Evolutionary conservation across 64 coral and sea anemone genomes (phyloP).

Genomic region (Pocillopora verrucosa): DNA sequence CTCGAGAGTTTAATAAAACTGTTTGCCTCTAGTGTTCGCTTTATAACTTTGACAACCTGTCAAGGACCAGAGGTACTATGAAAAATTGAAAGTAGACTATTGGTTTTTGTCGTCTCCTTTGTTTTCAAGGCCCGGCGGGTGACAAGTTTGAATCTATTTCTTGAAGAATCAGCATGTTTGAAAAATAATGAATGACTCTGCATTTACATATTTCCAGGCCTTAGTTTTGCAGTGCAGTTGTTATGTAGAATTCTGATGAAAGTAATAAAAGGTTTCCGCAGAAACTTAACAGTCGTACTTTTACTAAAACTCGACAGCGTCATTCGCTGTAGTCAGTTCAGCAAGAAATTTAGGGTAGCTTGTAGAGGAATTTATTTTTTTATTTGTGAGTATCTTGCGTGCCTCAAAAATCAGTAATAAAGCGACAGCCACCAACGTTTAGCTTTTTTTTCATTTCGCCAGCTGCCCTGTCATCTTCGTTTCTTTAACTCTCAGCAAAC

Average conservation of each 20-base stretch:
- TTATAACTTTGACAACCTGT: background rate
- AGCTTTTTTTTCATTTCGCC: too few relatives aligned
- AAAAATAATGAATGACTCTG: background rate
- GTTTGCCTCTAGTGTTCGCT: background rate
- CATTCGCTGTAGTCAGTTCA: too few relatives aligned
- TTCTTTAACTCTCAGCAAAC: too few relatives aligned
- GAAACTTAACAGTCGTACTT: background rate
- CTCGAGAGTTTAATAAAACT: background rate
- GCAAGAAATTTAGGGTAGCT: too few relatives aligned
- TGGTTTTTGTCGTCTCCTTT: background rate
- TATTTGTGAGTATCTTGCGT: too few relatives aligned
- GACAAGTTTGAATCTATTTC: background rate
- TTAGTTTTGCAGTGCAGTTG: background rate
- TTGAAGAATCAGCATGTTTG: background rate
- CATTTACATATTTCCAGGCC: constrained; percentile 3
- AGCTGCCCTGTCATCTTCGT: too few relatives aligned
- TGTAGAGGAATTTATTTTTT: too few relatives aligned
- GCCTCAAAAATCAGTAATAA: too few relatives aligned
- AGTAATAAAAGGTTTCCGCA: background rate
- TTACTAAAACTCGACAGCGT: too few relatives aligned
- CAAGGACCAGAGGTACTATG: background rate
- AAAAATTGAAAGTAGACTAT: constrained; percentile 32
- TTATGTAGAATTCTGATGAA: background rate
- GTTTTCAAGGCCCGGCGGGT: background rate
- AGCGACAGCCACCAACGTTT: too few relatives aligned